Evolutionary conservation across 2,797 vertebrate species (phyloP).

Genomic region (Sebastes baramenuke): DNA sequence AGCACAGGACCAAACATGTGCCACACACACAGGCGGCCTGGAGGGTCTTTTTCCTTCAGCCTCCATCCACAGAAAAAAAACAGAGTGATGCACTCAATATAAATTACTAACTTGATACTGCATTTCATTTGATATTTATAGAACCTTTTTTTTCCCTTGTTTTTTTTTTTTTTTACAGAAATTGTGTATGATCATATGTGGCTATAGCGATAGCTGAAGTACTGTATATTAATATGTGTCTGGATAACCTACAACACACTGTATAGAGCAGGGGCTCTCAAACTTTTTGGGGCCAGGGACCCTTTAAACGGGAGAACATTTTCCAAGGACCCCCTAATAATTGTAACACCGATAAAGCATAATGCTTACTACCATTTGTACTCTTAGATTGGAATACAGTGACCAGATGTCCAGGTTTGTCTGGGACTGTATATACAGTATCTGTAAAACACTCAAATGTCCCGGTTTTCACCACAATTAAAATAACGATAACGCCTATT

Average conservation of each 20-base stretch:
- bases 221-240: neutral
- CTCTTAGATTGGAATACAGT: too few species aligned
- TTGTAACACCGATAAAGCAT: too few species aligned
- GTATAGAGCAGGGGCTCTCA: too few species aligned
- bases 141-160: constrained; percentile 2
- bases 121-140: constrained; percentile 41
- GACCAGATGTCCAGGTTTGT: too few species aligned
- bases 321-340: too few species aligned
- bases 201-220: neutral
- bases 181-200: neutral
- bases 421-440: too few species aligned
- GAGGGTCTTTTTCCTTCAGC: constrained; percentile 30
- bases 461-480: too few species aligned
- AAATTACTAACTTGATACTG: constrained; percentile 9
- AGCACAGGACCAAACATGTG: constrained; percentile 53
- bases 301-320: too few species aligned
- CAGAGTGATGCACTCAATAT: neutral
- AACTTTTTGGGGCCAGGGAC: too few species aligned
- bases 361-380: too few species aligned
- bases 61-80: neutral
- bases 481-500: too few species aligned
- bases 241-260: neutral
- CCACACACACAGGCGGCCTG: constrained; percentile 40
- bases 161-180: neutral
- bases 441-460: too few species aligned